Conservation (phyloP, 1,140 invertebrate genomes). For the Metaphire vulgaris region DNA sequence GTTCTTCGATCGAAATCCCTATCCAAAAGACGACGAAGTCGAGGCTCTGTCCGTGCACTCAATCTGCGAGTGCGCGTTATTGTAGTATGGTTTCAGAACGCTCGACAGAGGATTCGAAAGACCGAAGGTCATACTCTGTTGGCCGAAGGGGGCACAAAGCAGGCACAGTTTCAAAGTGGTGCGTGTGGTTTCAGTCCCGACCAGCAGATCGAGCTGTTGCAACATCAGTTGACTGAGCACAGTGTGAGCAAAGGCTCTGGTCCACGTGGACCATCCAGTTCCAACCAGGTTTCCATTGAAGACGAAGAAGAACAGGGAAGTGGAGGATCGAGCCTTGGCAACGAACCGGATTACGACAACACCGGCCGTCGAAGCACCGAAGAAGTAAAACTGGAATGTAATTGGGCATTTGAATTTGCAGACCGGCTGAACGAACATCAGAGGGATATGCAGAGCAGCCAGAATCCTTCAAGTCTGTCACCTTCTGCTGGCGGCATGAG, state of each 20-base stretch:
- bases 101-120: constrained; percentile 96
- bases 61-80: constrained; percentile 84
- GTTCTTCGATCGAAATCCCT: constrained; percentile 99
- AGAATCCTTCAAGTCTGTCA: not conserved
- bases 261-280: not conserved
- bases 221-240: constrained; percentile 85
- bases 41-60: constrained; percentile 95
- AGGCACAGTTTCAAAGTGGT: constrained; percentile 98
- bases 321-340: not conserved
- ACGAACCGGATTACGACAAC: not conserved
- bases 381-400: constrained; percentile 79
- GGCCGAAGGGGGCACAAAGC: constrained; percentile 75
- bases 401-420: constrained; percentile 77
- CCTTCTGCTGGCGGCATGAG: not conserved
- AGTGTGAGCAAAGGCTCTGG: not conserved
- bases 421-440: constrained; percentile 91
- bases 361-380: not conserved
- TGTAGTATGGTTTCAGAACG: constrained; percentile 98
- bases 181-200: constrained; percentile 96
- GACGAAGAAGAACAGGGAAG: not conserved
- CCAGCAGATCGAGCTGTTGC: constrained; percentile 94
- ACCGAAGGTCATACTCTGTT: constrained; percentile 58
- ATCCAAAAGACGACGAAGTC: constrained; percentile 98
- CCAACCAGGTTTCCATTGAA: not conserved
- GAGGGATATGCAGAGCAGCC: constrained; percentile 33